Percentiles rank a stretch among this genome's conserved stretches.
Conservation (phyloP, 2,888 invertebrate species). For the Drosophila mimetica region DNA sequence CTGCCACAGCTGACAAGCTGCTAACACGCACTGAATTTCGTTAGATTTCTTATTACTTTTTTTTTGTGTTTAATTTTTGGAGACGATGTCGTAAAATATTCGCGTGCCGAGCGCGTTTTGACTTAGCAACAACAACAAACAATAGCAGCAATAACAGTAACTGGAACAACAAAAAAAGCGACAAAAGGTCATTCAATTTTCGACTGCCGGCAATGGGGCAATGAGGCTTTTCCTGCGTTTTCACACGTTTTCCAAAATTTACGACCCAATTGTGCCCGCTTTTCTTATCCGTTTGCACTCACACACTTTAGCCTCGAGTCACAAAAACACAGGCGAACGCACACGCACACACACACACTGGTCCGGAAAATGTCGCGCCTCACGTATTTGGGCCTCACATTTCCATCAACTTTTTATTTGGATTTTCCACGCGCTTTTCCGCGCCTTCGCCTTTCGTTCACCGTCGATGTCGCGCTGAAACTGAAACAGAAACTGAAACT, state of each 20-base stretch:
- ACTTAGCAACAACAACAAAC: constrained; percentile 59
- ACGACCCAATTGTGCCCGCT: constrained; percentile 58
- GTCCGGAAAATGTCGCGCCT: constrained; percentile 39
- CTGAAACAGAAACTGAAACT: constrained; percentile 62
- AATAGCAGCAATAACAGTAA: constrained; percentile 46
- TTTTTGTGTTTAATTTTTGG: constrained; percentile 63
- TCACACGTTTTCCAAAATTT: constrained; percentile 77
- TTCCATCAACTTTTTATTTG: constrained; percentile 47
- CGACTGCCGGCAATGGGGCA: constrained; percentile 71
- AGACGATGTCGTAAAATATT: constrained; percentile 78
- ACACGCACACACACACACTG: constrained; percentile 11
- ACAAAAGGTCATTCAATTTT: constrained; percentile 68
- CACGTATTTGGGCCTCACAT: constrained; percentile 47
- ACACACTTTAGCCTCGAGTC: constrained; percentile 16
- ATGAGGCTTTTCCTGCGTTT: constrained; percentile 75
- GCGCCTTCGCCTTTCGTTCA: constrained; percentile 61
- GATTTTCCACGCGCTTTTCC: constrained; percentile 20
- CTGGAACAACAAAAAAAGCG: constrained; percentile 39
- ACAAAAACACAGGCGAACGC: constrained; percentile 21
- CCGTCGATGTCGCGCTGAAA: constrained; percentile 72
- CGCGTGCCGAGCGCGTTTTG: constrained; percentile 69
- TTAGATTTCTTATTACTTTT: constrained; percentile 9
- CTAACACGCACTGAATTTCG: constrained; percentile 51
- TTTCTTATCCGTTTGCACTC: constrained; percentile 38
- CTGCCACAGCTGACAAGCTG: constrained; percentile 69